Evolutionary conservation across 2,113 vertebrate species (phyloP), one percentile per base, ranked within the genome.

Genomic region (Myrmecobius fasciatus): DNA sequence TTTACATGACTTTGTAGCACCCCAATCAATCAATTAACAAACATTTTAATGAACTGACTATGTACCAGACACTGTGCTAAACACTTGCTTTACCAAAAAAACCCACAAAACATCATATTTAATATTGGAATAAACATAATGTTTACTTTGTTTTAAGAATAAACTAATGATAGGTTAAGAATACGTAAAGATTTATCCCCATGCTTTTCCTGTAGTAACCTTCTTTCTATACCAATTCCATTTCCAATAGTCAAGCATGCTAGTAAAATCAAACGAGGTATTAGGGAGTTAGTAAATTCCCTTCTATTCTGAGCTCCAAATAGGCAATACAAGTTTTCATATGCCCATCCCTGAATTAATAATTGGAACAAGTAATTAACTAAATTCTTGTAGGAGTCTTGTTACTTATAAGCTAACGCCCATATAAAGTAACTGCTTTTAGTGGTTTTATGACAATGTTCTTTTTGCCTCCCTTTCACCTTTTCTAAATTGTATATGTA

Each of bases 121-220:
- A 92, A 90, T 12, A 60, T 49, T 14, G 92, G 12, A 94, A 51
- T 49, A 93, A 43, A 25, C 3, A 14, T 2, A 89, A 51, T 94
- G 89, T 51, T 25, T 92, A 47, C 2, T 1, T 46, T 51, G 92
- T 2, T 53, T 90, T 91, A 48, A 91, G 91, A 93, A 53, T 0
- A 3, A 56, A 0, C 24, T 53, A 67, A 51, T 91, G 95, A 11
- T 28, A 0, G 91, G 3, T 25, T 94, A 36, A n/a, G 67, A 95
- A 91, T 96, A 93, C n/a, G 43, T 60, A 89, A 6, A 28, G 95
- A 54, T 89, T 94, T 90, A 90, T 88, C 67, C 49, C 6, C 90
- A 49, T 91, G 43, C 52, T 75, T 95, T 96, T 93, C 20, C 88
- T 8, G 20, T 95, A 91, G 75, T 89, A 93, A 83, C n/a, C 8